Conservation (phyloP, 1,140 invertebrate genomes). For the Drosophila parvula region DNA sequence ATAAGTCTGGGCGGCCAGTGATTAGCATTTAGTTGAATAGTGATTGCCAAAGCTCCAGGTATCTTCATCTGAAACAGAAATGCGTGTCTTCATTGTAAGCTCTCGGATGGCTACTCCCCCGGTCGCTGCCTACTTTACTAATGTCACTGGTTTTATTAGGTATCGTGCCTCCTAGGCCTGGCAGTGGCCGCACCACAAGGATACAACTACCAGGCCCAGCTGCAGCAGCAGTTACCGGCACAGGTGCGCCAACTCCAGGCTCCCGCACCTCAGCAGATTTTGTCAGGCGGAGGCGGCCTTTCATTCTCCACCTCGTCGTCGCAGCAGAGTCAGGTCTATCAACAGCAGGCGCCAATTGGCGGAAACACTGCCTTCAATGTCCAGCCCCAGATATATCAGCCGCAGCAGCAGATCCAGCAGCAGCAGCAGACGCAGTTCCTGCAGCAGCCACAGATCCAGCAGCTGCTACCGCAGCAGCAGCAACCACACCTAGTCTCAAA, state of each 20-base stretch:
- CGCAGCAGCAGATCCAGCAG: constrained; percentile 24
- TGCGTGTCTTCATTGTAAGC: constrained; percentile 79
- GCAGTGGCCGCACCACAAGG: constrained; percentile 68
- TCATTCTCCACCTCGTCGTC: constrained; percentile 3
- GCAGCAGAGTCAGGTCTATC: constrained; percentile 41
- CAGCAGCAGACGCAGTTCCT: constrained; percentile 13
- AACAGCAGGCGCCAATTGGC: constrained; percentile 29
- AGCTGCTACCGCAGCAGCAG: constrained; percentile 24
- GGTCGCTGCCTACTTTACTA: neutral
- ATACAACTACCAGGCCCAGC: constrained; percentile 72
- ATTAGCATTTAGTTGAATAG: constrained; percentile 83
- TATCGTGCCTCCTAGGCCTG: constrained; percentile 66
- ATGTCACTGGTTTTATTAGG: constrained; percentile 39
- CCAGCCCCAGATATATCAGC: constrained; percentile 26
- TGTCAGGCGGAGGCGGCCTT: constrained; percentile 13
- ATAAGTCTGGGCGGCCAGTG: constrained; percentile 70
- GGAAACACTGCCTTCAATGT: constrained; percentile 39
- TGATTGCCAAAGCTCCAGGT: constrained; percentile 69
- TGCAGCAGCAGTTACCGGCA: constrained; percentile 14
- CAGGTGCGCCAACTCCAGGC: constrained; percentile 43
- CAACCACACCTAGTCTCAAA: constrained; percentile 65
- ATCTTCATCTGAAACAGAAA: constrained; percentile 49
- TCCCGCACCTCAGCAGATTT: constrained; percentile 46
- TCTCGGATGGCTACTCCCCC: too few relatives aligned
- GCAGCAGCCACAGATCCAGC: constrained; percentile 8